A percentile compares a stretch with the other conserved stretches of the same genome.
phyloP scores from a whole-genome alignment of 2,888 invertebrate species.

The Dinocampus coccinellae region DNA sequence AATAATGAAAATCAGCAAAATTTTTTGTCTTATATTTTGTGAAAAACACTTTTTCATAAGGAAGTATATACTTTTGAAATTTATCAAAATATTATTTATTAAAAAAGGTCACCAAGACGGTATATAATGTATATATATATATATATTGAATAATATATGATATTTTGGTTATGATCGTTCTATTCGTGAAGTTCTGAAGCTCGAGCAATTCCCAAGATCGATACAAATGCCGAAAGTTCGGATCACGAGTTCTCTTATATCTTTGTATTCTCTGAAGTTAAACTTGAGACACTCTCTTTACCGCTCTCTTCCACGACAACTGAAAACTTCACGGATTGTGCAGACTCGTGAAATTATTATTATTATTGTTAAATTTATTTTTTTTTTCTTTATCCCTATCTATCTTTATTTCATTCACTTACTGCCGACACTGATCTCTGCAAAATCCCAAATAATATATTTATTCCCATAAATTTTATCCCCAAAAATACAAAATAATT shows the following conservation, averaged over 20 bases:
- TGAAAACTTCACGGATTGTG: slow-evolving; percentile 23
- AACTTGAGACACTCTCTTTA: slow-evolving; percentile 31
- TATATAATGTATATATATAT: no score
- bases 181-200: neutral
- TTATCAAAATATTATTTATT: slow-evolving; percentile 34
- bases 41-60: neutral
- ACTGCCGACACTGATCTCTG: neutral
- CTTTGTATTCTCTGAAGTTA: slow-evolving; percentile 19
- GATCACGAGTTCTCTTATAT: slow-evolving; percentile 4
- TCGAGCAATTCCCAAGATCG: slow-evolving; percentile 18
- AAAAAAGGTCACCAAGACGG: slow-evolving; percentile 3
- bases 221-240: slow-evolving; percentile 34
- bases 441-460: neutral
- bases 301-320: slow-evolving; percentile 28
- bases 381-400: neutral
- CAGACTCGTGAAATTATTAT: neutral
- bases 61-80: slow-evolving; percentile 8
- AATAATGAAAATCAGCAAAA: no score
- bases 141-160: neutral
- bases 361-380: neutral
- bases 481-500: neutral
- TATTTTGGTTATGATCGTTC: neutral
- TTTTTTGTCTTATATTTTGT: slow-evolving; percentile 8
- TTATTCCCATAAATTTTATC: neutral
- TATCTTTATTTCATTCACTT: neutral